Evolutionary conservation across 1,140 invertebrate species (phyloP), one percentile per base, ranked within the genome.

Genomic region (Bombus sibiricus): DNA sequence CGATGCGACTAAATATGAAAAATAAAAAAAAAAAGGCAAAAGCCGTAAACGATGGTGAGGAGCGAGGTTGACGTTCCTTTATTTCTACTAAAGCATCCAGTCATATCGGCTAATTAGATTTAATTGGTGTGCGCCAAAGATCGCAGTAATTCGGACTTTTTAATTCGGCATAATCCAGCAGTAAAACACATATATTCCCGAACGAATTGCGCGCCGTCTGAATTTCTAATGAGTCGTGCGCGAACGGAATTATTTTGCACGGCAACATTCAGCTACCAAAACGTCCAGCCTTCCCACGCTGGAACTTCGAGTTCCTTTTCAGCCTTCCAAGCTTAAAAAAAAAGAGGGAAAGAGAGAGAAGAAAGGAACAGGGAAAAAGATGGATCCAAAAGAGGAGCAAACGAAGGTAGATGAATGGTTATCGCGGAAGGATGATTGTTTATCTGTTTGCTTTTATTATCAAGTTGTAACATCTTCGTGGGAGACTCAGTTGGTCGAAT

Each of bases 31-130:
- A 5, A 32, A 8, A 34, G 25, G 22, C 10, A 37, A 37, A 37
- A 12, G 25, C 5, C 32, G 12, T 34, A 41, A 37, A 32, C 25
- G 47, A 53, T 22, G 47, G 47, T 2, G 18, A 12, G 9, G 18
- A 3, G 32, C 32, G 15, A n/a, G 5, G 28, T 32, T 32, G 47
- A 15, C 10, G 18, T 13, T 15, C 47, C 47, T 75, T 75, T 57
- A 39, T 76, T n/a, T n/a, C 34, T 53, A 39, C 37, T 10, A 5
- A 57, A 57, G 47, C 3, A 47, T 57, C 73, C 73, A 37, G 74
- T 59, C 53, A 76, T 53, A 59, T 53, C 74, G 74, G 22, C 74
- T 76, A 76, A 76, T 76, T 76, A 59, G 74, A 76, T 76, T 76
- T 76, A 76, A 76, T 76, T 76, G 74, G 74, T 37, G 53, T 76